Percentiles rank a stretch among this genome's conserved stretches.
Evolutionary conservation across 2,888 invertebrate species (phyloP).

Genomic region (Halictus quadricinctus): DNA sequence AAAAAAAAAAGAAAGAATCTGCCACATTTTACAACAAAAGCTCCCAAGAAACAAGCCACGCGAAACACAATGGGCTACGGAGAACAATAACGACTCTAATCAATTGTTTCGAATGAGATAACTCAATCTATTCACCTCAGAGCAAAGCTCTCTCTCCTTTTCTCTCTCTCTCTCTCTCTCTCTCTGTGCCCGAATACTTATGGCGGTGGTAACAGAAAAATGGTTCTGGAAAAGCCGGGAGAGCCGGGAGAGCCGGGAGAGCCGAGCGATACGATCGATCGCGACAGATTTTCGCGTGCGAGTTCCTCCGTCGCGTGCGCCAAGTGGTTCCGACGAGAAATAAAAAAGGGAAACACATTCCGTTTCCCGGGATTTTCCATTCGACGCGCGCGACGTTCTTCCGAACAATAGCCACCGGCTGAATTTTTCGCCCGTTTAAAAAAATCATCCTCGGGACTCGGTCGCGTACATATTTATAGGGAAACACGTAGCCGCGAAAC

Average conservation of each 20-base stretch:
- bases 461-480: slow-evolving; percentile 36
- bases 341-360: slow-evolving; percentile 1
- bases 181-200: neutral
- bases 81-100: slow-evolving; percentile 1
- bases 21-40: neutral
- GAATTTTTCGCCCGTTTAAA: slow-evolving; percentile 29
- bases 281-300: slow-evolving; percentile 55
- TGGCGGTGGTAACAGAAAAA: neutral
- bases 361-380: too few relatives aligned
- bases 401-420: slow-evolving; percentile 30
- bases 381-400: neutral
- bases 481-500: slow-evolving; percentile 14
- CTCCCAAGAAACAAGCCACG: neutral
- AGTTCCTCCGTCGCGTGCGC: slow-evolving; percentile 18
- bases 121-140: neutral
- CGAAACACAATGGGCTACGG: neutral
- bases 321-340: slow-evolving; percentile 4
- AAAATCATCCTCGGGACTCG: slow-evolving; percentile 37
- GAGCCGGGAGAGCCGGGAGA: neutral
- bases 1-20: neutral
- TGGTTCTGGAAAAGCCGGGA: neutral
- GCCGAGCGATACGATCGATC: slow-evolving; percentile 42
- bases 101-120: neutral
- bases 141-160: neutral
- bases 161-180: too few relatives aligned